Evolutionary conservation across 1,140 invertebrate genomes (phyloP), one percentile per base, ranked within the genome.

Genomic region (Polypedilum vanderplanki): DNA sequence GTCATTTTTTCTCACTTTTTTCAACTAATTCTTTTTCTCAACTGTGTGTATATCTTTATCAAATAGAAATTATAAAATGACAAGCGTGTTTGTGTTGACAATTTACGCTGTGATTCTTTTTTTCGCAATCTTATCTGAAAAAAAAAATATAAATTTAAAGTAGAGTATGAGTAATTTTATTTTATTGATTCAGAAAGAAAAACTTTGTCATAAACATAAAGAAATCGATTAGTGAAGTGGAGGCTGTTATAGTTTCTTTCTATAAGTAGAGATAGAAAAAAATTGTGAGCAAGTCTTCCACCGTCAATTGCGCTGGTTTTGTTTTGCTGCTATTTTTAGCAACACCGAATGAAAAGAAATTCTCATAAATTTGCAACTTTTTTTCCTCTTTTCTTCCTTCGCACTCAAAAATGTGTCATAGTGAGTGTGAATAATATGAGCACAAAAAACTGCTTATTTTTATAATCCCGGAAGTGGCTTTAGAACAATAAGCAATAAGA

Each of bases 311-410:
- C 46, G 46, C 46, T 57, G 46, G 46, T 57, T 57, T 57, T 57
- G 46, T 57, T 57, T 57, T 57, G 46, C 46, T 57, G 46, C 46
- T 57, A 57, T 57, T 57, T 57, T 15, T 57, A 57, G 46, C 46
- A 57, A 57, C 46, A 57, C n/a, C 12, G 24, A 33, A 33, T 33
- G 46, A 57, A 46, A 46, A 46, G 46, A 57, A 57, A 57, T 57
- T 57, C 46, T 57, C 46, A 57, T 57, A 57, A 57, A 12, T 57
- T 57, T 57, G 46, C 46, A 57, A 57, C n/a, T 57, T 57, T 57
- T 57, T 7, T 46, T 41, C 10, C 15, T 46, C 41, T 46, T 46
- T 57, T 57, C n/a, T n/a, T 46, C 15, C 41, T 57, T 57, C 12
- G n/a, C 46, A 57, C 46, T 33, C 24, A 33, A 33, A 57, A 57